Conservation (phyloP, 2,797 vertebrate species). For the Channa striata region DNA sequence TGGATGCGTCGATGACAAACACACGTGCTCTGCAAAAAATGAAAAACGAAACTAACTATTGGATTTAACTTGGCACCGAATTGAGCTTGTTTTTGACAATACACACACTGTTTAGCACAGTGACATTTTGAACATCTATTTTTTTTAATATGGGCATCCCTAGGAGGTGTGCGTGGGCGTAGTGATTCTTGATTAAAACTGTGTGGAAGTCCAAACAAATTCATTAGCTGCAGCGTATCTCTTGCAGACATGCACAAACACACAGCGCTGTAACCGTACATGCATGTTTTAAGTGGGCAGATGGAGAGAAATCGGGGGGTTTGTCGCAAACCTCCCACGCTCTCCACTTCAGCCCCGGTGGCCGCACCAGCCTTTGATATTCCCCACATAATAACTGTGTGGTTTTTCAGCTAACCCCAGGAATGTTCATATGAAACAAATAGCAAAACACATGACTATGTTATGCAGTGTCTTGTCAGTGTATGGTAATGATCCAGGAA, state of each 20-base stretch:
- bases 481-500: constrained; percentile 53
- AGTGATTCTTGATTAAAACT: constrained; percentile 23
- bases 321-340: constrained; percentile 76
- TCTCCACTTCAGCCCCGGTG: constrained; percentile 67
- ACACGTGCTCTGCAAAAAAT: background rate
- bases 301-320: constrained; percentile 60
- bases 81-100: background rate
- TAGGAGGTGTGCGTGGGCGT: constrained; percentile 11
- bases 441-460: constrained; percentile 63
- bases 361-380: constrained; percentile 73
- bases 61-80: background rate
- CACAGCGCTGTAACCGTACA: constrained; percentile 1
- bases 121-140: background rate
- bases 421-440: constrained; percentile 78
- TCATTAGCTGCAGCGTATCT: constrained; percentile 12
- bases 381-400: constrained; percentile 76
- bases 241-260: constrained; percentile 29
- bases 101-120: background rate
- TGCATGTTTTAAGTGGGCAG: constrained; percentile 55
- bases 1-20: constrained; percentile 20
- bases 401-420: constrained; percentile 73
- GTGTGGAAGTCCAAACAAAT: constrained; percentile 10
- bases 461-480: constrained; percentile 40
- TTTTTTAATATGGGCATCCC: background rate
- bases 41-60: too few relatives aligned